Base-by-base conservation (phyloP, 2,113 vertebrate genomes). In the Emydocephalus ijimae region DNA sequence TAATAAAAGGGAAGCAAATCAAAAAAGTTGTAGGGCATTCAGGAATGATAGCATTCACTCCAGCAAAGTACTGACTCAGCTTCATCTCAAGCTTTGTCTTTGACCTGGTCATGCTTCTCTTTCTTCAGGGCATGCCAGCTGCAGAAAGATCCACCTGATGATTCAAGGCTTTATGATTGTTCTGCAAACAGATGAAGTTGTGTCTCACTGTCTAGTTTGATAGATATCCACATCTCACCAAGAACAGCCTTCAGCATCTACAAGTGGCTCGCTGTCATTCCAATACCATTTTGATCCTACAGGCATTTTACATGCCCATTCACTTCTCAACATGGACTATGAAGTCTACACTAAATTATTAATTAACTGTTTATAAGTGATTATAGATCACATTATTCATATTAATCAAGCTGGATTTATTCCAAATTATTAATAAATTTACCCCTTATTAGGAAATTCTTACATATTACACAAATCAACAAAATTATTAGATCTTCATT, bases 101-200 rank as follows among this genome's bases (percentile, higher is more conserved):
- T 64, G 61, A 14, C 98, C 94, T 43, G 97, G 29, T 97, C 97
- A 0, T 97, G 97, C 93, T 99, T 98, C 93, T 98, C 98, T 95
- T 98, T 99, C 94, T 99, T 99, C 0, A 96, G 96, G 12, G 99
- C 98, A 0, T 99, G 99, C 43, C 39, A 99, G 96, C 96, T 97
- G 97, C 96, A 99, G 98, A 29, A 99, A 96, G 98, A 94, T 99
- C 99, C 59, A 99, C 99, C 95, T 99, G 97, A 89, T 97, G 96
- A 99, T 99, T 99, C 92, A 99, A 95, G 0, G 97, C 97, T 96
- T 99, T 99, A 97, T 99, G 99, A 54, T 99, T 99, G 0, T 99
- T 99, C 97, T 99, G 99, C 95, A 99, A 69, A 96, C 99, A 99
- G 94, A 98, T 96, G 52, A 99, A 98, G 91, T 97, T 98, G 97